Evolutionary conservation across 2,888 invertebrate species (phyloP).

Genomic region (Thymelicus sylvestris): DNA sequence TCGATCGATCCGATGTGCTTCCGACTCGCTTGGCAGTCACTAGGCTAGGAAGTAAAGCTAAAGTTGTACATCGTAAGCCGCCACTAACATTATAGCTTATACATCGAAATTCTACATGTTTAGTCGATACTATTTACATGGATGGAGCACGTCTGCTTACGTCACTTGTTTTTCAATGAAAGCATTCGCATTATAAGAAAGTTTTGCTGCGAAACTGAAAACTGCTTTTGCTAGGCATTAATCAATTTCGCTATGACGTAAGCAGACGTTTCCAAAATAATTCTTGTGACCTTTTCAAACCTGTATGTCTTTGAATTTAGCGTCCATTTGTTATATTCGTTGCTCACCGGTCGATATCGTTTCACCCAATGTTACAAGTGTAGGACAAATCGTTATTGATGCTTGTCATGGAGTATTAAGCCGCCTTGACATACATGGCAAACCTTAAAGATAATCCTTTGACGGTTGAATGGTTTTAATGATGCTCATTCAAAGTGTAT

Average conservation of each 20-base stretch:
- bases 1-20: constrained; percentile 19
- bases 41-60: constrained; percentile 16
- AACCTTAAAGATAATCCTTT: no score
- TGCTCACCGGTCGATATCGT: constrained; percentile 16
- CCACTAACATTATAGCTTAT: constrained; percentile 33
- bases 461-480: no score
- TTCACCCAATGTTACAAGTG: not conserved
- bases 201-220: no score
- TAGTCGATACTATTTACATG: constrained; percentile 31
- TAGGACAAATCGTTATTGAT: no score
- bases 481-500: not conserved
- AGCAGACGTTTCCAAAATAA: constrained; percentile 17
- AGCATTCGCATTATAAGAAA: no score
- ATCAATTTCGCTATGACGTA: not conserved
- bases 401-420: no score
- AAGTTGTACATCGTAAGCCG: constrained; percentile 26
- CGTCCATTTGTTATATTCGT: constrained; percentile 31
- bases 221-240: no score
- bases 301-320: constrained; percentile 26
- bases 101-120: constrained; percentile 9
- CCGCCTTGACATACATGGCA: no score
- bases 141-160: constrained; percentile 24
- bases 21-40: constrained; percentile 32
- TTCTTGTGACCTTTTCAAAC: constrained; percentile 19
- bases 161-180: not conserved